Base-by-base conservation (phyloP, 2,113 vertebrate species). In the Aegithalos caudatus region DNA sequence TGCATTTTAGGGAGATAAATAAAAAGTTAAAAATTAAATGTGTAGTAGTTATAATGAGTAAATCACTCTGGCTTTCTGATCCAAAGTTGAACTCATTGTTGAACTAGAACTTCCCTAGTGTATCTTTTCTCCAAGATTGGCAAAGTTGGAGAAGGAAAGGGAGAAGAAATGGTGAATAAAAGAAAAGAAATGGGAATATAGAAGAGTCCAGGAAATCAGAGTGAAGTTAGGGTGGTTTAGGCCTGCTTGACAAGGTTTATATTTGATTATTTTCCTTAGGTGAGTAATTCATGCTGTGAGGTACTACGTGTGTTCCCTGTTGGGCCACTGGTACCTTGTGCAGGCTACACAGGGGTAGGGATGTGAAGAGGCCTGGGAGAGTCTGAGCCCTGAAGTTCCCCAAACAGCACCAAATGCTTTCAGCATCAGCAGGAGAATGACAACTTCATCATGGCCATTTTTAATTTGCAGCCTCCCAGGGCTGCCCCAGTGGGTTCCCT, bases 361-460 rank as follows among this genome's bases (percentile, higher is more conserved):
- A 13, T 15, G 17, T 9, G 31, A 44, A 23, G 2, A 22, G 54
- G 33, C 2, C 40, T 35, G 54, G 31, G 47, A 44, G 67, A 35
- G 33, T 13, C 76, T 71, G 33, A 35, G 6, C 22, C 5, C 58
- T 53, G 23, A 8, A 47, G 12, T 47, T 44, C 19, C 40, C 48
- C 60, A 42, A 48, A 45, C 37, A 37, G 54, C 35, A 35, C 16
- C 1, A 11, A 45, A 31, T 5, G 10, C 40, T 72, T 61, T 14
- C 40, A n/a, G 6, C 83, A 57, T 17, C 71, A 58, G 27, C 61
- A 58, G 44, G 37, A n/a, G 14, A 57, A 31, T 7, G 1, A 35
- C 2, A 0, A 14, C 44, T 56, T 12, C 0, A 1, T 35, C 51
- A 6, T 11, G 31, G 11, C 7, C 3, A 0, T 42, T 50, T 35